Evolutionary conservation across 2,888 invertebrate species (phyloP), one percentile per base, ranked within the genome.

Genomic region (Boloria selene): DNA sequence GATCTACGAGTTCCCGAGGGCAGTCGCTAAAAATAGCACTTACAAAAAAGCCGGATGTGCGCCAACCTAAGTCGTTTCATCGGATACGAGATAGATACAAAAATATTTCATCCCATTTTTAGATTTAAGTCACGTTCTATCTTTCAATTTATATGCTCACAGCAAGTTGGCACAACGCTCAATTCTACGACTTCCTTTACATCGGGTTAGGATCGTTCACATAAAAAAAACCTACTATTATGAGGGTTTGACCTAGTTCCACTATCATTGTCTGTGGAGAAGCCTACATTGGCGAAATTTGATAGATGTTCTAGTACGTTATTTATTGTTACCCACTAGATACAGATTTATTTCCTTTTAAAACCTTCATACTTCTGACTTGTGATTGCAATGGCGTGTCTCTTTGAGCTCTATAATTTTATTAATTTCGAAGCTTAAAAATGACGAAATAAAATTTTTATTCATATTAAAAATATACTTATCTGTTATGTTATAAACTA

Each of bases 71-170:
- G 56, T 45, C 22, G 44, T 49, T 49, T 16, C n/a, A 45, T 53
- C 16, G n/a, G 49, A 26, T n/a, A n/a, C n/a, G n/a, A n/a, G n/a
- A n/a, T 53, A 22, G 51, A 45, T 53, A 45, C 53, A 45, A 14
- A 59, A 56, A 56, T 45, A 47, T 58, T 58, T 49, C 31, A 38
- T 17, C 47, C 49, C 4, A 17, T 59, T 47, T 64, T 59, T 52
- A 52, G 52, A 64, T 64, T 58, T 44, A 17, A 45, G 58, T 64
- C 64, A 64, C 64, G 58, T 58, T 45, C 18, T 59, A 59, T 31
- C 45, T 58, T 64, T 64, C 58, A 51, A 64, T 64, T 51, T 51
- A 56, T 51, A 45, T 64, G 51, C 58, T 58, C 56, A 52, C 31
- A 51, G 51, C 51, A 17, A 58, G 58, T 58, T 64, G 58, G 44